phyloP scores from a whole-genome alignment of 2,888 invertebrate species.

The Anoncus sp. region DNA sequence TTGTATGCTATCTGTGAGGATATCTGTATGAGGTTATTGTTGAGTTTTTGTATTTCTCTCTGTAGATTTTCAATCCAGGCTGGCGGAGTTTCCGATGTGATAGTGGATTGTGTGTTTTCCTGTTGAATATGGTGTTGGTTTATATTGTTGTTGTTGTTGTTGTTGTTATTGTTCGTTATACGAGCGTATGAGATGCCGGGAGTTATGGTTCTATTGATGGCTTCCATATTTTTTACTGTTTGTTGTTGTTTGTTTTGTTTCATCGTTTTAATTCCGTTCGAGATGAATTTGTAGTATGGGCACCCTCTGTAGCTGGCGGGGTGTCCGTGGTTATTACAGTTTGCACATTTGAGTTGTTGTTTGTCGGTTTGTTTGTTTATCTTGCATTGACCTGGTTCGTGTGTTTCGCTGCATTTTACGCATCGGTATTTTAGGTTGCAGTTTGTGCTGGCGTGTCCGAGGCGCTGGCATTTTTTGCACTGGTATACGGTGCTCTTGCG shows the following conservation, averaged over 20 bases:
- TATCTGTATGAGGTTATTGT: not conserved
- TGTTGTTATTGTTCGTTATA: not conserved
- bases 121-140: too few species aligned
- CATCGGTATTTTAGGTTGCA: constrained; percentile 38
- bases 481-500: constrained; percentile 22
- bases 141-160: too few species aligned
- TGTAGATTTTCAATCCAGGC: too few species aligned
- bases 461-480: constrained; percentile 50
- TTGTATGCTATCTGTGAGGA: not conserved
- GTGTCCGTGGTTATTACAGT: constrained; percentile 32
- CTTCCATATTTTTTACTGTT: not conserved
- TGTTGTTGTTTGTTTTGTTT: not conserved
- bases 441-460: constrained; percentile 52
- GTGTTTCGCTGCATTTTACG: constrained; percentile 44
- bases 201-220: not conserved
- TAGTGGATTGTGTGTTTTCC: too few species aligned
- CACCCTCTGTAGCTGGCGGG: constrained; percentile 50
- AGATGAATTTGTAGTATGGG: constrained; percentile 28
- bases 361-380: constrained; percentile 1
- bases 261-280: not conserved
- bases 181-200: not conserved
- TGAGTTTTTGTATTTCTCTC: not conserved
- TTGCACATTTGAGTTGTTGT: constrained; percentile 10
- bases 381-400: constrained; percentile 26
- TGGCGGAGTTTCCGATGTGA: too few species aligned